Evolutionary conservation across 92 coral and sea anemone genomes (phyloP), one percentile per base, ranked within the genome.

Genomic region (Palythoa grandiflora): DNA sequence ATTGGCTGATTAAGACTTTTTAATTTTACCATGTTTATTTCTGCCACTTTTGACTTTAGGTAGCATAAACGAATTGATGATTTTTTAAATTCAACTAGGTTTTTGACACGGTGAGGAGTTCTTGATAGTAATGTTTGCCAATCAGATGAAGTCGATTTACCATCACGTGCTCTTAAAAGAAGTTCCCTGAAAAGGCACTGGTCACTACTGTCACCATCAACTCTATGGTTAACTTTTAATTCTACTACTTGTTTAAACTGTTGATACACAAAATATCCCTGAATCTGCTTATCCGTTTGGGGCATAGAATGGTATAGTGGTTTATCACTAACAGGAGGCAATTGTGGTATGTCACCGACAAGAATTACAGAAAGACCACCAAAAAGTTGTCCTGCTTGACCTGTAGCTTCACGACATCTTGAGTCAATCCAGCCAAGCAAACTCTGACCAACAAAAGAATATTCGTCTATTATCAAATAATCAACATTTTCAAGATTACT

Each of bases 321-420:
- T 88, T 93, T 93, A 73, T 93, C 93, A 73, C 93, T 73, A 84
- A 90, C 93, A 20, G 95, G 95, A 47, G 93, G 37, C 75, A 91
- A 71, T 53, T 88, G 93, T 91, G 93, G 91, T 50, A 91, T 91
- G 37, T 91, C 89, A 83, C 93, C 91, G 15, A 88, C 91, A 38
- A 87, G 84, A 80, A 91, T 80, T 9, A 87, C 91, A 87, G 93
- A 90, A 21, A 90, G 87, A 80, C 91, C 81, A 44, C 81, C 65
- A 79, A 52, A 39, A 71, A 5, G 0, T 5, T 71, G 48, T 44
- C 48, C 48, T 1, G 48, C 2, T 1, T 44, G 48, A 44, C 2
- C 87, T 44, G 61, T 54, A 54, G 61, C 3, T 54, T 54, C 1
- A 1, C 61, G 61, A 54, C 61, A 54, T 3, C 9, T 54, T 0